Evolutionary conservation across 2,888 invertebrate species (phyloP), one percentile per base, ranked within the genome.

Genomic region (Scaeva pyrastri): DNA sequence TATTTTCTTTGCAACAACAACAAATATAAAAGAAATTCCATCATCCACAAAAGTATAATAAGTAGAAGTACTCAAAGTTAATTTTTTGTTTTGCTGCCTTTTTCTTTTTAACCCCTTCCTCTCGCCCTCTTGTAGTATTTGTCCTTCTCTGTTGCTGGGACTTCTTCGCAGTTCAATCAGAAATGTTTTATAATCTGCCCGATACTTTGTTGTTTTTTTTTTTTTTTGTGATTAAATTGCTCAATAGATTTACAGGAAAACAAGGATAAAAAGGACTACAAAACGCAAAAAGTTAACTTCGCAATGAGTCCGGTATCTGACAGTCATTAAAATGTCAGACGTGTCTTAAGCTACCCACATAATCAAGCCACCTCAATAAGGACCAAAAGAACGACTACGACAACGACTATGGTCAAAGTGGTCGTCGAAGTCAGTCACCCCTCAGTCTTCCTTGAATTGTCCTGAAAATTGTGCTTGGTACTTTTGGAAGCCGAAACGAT

Each of bases 301-400:
- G 45, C 70, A 84, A 79, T 79, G 58, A 75, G 74, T 72, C 56
- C 66, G 74, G 75, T 68, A 80, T 76, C 72, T 85, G 81, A 76
- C 66, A 81, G 76, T 76, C 70, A 76, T 81, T 73, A 62, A 70
- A 76, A 66, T 64, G 55, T 75, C 60, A 64, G 56, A 48, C 55
- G 62, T 75, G 68, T 56, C 64, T 55, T 41, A 36, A 55, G 26
- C 50, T 43, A 16, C 58, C 45, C 48, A 41, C 50, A 58, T 60
- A 60, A 41, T 58, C 76, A 39, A 58, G n/a, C 41, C 43, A 41
- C 64, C 39, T 45, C 77, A 19, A 45, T 19, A 43, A 64, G 14
- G 48, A 66, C 45, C n/a, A 43, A 23, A 62, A 12, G 14, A 23
- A 60, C 39, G 60, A 23, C 43, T 36, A 66, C 48, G 48, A 23